phyloP scores from a whole-genome alignment of 2,797 vertebrate species.

The Gallinago stenura region DNA sequence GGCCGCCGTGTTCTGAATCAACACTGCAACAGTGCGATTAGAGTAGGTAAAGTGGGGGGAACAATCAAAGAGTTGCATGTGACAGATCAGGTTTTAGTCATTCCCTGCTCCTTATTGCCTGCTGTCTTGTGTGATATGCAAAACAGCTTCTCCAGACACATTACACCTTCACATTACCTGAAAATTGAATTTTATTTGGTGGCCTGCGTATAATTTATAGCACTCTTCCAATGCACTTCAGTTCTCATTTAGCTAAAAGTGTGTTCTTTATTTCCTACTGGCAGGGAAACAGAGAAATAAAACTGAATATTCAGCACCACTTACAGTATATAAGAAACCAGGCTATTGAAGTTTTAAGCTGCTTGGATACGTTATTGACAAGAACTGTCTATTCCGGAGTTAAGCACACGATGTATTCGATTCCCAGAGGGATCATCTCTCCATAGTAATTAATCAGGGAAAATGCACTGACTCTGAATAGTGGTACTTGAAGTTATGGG shows the following conservation, averaged over 20 bases:
- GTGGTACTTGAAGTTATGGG: conserved; percentile 14
- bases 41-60: conserved; percentile 68
- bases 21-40: conserved; percentile 79
- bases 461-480: conserved; percentile 6
- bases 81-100: conserved; percentile 74
- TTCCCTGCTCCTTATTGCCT: conserved; percentile 70
- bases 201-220: conserved; percentile 76
- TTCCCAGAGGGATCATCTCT: conserved; percentile 40
- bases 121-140: conserved; percentile 82
- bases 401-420: conserved; percentile 12
- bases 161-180: conserved; percentile 75
- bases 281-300: conserved; percentile 66
- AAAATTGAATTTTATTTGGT: conserved; percentile 83
- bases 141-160: conserved; percentile 67
- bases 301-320: conserved; percentile 37
- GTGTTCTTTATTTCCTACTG: conserved; percentile 71
- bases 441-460: conserved; percentile 17
- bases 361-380: conserved; percentile 24
- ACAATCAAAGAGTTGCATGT: conserved; percentile 67
- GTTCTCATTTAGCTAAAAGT: conserved; percentile 75
- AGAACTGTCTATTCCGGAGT: conserved; percentile 21
- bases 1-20: conserved; percentile 79
- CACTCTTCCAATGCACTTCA: conserved; percentile 71
- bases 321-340: conserved; percentile 10
- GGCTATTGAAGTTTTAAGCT: conserved; percentile 11